These are phyloP conservation scores for Olivierus martensii DNA, from an alignment of 1,140 invertebrate genomes.

Conservation along the genomic window DNA sequence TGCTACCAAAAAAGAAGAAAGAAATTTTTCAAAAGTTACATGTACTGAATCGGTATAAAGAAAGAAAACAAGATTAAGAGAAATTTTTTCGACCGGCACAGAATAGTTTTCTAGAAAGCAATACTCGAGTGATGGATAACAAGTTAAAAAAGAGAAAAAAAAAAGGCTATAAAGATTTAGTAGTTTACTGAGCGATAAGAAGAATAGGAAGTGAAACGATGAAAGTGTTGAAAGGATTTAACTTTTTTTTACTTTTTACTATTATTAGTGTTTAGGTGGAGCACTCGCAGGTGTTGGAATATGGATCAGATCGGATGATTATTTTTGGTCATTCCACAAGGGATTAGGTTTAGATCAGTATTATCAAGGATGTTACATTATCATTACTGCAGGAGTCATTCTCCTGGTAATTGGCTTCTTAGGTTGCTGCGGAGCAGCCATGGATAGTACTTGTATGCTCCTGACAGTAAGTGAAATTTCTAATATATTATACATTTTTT, in stretches of 20 bases:
- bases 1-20: no score
- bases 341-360: slow-evolving; percentile 19
- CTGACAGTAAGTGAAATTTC: slow-evolving; percentile 18
- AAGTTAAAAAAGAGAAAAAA: no score
- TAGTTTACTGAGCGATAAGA: no score
- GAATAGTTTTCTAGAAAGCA: no score
- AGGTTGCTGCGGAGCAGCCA: slow-evolving; percentile 21
- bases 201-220: no score
- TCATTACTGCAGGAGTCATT: slow-evolving; percentile 17
- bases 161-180: background rate
- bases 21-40: no score
- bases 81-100: no score
- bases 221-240: background rate
- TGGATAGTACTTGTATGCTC: slow-evolving; percentile 22
- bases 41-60: no score
- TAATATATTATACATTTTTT: slow-evolving; percentile 1
- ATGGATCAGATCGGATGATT: slow-evolving; percentile 19
- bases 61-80: no score
- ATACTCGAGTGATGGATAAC: no score
- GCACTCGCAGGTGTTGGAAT: slow-evolving; percentile 16
- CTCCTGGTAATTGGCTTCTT: slow-evolving; percentile 21
- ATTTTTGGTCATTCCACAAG: slow-evolving; percentile 21
- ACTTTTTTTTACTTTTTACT: background rate
- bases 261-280: slow-evolving; percentile 19
- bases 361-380: slow-evolving; percentile 21